Conservation (phyloP, 2,797 vertebrate species). For the Clarias pachynema region DNA sequence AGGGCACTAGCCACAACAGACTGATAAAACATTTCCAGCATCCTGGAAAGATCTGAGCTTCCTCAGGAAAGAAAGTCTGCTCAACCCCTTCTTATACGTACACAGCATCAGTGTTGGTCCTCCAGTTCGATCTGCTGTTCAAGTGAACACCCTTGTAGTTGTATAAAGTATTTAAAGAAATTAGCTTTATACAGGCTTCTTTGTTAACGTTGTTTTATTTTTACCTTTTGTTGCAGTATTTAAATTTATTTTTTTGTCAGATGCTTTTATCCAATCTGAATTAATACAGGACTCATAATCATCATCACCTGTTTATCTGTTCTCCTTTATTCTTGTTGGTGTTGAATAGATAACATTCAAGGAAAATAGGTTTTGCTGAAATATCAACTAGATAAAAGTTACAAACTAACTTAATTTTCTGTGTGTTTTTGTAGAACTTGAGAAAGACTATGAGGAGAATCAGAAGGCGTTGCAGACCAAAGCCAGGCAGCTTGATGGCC, state of each 20-base stretch:
- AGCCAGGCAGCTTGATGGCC: constrained; percentile 87
- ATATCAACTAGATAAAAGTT: neutral
- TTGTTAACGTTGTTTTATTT: neutral
- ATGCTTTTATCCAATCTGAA: neutral
- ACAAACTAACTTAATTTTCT: neutral
- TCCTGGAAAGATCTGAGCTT: too few species aligned
- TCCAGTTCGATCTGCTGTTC: too few species aligned
- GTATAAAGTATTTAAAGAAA: neutral
- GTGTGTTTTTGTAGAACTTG: constrained; percentile 77
- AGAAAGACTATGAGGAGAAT: constrained; percentile 89
- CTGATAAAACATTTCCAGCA: too few species aligned
- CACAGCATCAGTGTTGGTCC: too few species aligned
- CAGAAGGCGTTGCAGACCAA: constrained; percentile 87
- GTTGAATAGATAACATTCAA: neutral
- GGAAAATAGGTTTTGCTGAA: constrained; percentile 3
- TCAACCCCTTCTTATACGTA: too few species aligned
- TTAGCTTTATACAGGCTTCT: neutral
- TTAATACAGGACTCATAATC: neutral
- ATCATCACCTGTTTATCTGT: neutral
- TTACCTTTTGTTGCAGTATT: neutral
- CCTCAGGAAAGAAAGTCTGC: too few species aligned
- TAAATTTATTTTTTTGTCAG: neutral
- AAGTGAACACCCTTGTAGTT: too few species aligned
- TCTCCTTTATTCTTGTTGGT: neutral
- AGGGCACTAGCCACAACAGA: too few species aligned